phyloP scores from a whole-genome alignment of 2,113 vertebrate species.

The Rousettus leschenaultii region DNA sequence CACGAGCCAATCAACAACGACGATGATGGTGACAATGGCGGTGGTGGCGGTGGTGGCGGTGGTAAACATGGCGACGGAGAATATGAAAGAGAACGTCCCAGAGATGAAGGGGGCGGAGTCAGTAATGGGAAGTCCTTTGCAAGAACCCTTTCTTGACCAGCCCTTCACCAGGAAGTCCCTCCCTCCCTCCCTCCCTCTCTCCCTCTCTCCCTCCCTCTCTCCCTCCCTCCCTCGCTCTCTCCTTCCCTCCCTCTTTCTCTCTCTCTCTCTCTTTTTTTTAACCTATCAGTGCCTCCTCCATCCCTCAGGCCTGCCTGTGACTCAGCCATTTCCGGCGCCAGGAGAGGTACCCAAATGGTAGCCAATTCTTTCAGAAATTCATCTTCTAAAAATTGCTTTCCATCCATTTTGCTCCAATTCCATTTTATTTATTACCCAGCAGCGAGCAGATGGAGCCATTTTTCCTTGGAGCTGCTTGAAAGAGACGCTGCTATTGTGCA shows the following conservation, averaged over 20 bases:
- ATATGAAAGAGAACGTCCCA: background rate
- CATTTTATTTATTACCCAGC: conserved; percentile 77
- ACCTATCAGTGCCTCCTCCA: background rate
- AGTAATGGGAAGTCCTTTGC: background rate
- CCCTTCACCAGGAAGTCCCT: background rate
- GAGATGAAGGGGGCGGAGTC: background rate
- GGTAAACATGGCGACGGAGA: background rate
- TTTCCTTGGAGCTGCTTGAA: conserved; percentile 76
- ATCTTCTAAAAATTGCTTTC: conserved; percentile 71
- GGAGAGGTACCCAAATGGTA: conserved; percentile 9
- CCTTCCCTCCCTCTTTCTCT: no score
- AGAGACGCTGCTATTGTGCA: conserved; percentile 67
- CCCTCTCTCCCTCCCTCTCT: no score
- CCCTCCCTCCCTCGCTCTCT: background rate
- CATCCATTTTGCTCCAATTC: conserved; percentile 75
- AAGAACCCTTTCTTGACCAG: background rate
- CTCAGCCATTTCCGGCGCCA: background rate
- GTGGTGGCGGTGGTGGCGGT: background rate
- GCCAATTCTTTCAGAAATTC: conserved; percentile 64
- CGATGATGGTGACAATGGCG: no score
- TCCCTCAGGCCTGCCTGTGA: background rate
- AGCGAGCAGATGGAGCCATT: conserved; percentile 79
- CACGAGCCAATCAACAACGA: background rate
- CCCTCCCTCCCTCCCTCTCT: background rate
- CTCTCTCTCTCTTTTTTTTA: background rate